These are phyloP conservation scores for Lacerta bilineata DNA, from an alignment of 2,797 vertebrate species.

Conservation along the genomic window DNA sequence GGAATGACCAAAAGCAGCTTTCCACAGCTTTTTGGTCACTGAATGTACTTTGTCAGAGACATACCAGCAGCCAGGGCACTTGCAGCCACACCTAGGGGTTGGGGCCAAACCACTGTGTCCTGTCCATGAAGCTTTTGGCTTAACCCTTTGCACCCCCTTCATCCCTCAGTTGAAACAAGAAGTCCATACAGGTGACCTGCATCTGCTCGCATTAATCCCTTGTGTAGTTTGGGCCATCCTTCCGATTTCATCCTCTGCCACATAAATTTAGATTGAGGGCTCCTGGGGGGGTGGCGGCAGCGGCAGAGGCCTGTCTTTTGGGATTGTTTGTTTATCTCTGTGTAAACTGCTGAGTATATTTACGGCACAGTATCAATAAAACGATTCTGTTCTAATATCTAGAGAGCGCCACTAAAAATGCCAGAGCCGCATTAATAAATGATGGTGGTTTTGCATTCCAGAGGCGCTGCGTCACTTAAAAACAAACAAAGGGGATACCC, in stretches of 20 bases:
- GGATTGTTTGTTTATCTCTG: neutral
- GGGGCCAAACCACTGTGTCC: neutral
- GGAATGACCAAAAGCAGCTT: no score
- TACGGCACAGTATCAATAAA: neutral
- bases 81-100: neutral
- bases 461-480: neutral
- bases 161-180: neutral
- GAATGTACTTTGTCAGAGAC: no score
- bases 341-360: neutral
- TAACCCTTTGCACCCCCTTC: neutral
- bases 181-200: neutral
- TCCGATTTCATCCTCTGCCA: fast-evolving
- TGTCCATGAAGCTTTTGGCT: neutral
- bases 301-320: neutral
- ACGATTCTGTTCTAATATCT: neutral
- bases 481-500: no score
- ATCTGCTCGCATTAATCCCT: no score
- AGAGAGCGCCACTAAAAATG: no score
- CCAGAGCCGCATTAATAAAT: neutral
- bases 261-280: no score
- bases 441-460: neutral
- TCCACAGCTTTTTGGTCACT: no score
- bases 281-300: no score
- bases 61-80: no score
- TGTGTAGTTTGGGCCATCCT: no score